Conservation (phyloP, 2,113 vertebrate genomes). For the Myanophis thanlyinensis region DNA sequence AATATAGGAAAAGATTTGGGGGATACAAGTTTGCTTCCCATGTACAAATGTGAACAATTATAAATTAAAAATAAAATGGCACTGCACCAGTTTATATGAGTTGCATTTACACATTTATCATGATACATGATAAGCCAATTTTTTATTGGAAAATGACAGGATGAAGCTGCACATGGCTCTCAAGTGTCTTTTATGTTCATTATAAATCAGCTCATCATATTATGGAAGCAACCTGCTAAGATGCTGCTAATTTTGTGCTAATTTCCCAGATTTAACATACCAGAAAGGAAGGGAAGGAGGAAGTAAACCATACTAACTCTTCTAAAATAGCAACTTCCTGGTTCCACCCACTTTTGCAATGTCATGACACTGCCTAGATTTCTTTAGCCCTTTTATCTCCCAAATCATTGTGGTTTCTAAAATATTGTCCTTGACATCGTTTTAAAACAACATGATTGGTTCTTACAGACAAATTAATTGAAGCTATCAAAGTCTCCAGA, state of each 20-base stretch:
- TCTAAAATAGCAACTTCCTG: neutral
- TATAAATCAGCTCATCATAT: neutral
- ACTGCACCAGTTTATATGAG: neutral
- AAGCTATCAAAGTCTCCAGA: neutral
- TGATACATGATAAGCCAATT: neutral
- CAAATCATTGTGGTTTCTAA: neutral
- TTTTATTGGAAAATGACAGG: neutral
- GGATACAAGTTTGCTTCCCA: neutral
- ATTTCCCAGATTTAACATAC: neutral
- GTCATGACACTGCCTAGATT: neutral
- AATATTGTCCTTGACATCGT: neutral
- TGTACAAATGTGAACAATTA: neutral
- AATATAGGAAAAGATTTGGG: neutral
- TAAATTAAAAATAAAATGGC: neutral
- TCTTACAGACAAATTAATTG: neutral
- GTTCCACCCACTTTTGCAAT: neutral
- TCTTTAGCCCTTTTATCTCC: neutral
- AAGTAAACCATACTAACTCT: neutral
- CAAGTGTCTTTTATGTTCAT: neutral
- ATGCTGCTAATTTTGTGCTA: neutral
- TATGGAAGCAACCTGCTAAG: neutral
- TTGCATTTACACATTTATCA: neutral
- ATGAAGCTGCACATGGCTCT: neutral
- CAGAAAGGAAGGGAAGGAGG: neutral
- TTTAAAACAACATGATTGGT: neutral